Evolutionary conservation across 2,797 vertebrate species (phyloP).

Genomic region (Epinephelus awoara): DNA sequence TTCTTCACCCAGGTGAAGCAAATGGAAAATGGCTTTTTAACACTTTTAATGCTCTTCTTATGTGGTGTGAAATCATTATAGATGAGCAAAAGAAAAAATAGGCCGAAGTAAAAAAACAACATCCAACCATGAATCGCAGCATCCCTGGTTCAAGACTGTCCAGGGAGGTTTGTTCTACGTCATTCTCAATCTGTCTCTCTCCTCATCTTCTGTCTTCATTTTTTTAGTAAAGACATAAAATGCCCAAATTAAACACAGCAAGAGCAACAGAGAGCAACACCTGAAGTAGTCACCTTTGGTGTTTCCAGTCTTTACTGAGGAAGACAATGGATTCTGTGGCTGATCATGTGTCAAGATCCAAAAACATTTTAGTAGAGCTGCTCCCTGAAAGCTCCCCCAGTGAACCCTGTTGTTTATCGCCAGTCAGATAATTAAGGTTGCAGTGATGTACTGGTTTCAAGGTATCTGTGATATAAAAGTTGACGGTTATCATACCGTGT

Average conservation of each 20-base stretch:
- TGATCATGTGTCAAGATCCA: not conserved
- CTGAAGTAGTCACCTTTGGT: not conserved
- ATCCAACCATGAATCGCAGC: too few relatives aligned
- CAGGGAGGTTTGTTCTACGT: too few relatives aligned
- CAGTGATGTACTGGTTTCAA: too few relatives aligned
- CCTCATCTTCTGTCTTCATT: not conserved
- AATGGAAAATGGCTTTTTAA: not conserved
- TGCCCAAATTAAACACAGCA: not conserved
- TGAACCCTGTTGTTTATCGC: too few relatives aligned
- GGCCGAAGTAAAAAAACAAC: not conserved
- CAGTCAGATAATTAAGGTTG: too few relatives aligned
- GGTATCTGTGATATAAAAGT: too few relatives aligned
- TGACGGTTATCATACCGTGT: too few relatives aligned
- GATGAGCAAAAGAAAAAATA: not conserved
- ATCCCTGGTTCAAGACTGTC: too few relatives aligned
- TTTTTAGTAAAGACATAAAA: not conserved
- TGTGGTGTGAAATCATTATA: not conserved
- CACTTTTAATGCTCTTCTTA: not conserved
- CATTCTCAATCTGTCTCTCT: not conserved
- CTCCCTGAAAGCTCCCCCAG: too few relatives aligned
- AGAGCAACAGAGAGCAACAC: not conserved
- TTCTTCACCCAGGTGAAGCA: conserved; percentile 51
- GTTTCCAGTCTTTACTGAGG: not conserved
- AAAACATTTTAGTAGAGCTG: too few relatives aligned
- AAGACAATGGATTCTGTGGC: not conserved